Conservation (phyloP, 1,140 invertebrate species). For the Popillia japonica region DNA sequence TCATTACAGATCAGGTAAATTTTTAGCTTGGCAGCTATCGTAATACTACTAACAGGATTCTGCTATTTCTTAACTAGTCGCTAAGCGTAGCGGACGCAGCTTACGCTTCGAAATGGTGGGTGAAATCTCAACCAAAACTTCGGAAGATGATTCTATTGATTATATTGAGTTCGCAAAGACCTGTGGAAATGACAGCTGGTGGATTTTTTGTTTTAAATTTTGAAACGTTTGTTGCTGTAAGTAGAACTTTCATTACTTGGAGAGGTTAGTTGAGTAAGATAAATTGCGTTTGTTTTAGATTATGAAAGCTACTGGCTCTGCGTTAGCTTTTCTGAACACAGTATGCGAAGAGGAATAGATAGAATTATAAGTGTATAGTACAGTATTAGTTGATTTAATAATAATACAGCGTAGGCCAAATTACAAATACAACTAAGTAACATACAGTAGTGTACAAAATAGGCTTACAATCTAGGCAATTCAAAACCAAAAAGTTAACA, state of each 20-base stretch:
- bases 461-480: no score
- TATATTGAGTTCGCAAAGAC: neutral
- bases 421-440: no score
- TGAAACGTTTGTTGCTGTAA: neutral
- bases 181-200: neutral
- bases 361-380: no score
- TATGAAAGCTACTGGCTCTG: neutral
- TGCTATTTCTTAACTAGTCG: neutral
- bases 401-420: no score
- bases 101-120: neutral
- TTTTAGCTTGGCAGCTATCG: neutral
- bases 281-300: no score
- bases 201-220: neutral
- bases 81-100: neutral
- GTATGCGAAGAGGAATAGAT: neutral
- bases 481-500: no score
- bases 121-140: neutral
- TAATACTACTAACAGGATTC: neutral
- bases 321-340: neutral
- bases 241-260: neutral
- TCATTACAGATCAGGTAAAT: neutral
- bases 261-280: no score
- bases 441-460: no score
- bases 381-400: no score
- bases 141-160: neutral